phyloP scores from a whole-genome alignment of 2,888 invertebrate species.

The Ptychoptera contaminata region DNA sequence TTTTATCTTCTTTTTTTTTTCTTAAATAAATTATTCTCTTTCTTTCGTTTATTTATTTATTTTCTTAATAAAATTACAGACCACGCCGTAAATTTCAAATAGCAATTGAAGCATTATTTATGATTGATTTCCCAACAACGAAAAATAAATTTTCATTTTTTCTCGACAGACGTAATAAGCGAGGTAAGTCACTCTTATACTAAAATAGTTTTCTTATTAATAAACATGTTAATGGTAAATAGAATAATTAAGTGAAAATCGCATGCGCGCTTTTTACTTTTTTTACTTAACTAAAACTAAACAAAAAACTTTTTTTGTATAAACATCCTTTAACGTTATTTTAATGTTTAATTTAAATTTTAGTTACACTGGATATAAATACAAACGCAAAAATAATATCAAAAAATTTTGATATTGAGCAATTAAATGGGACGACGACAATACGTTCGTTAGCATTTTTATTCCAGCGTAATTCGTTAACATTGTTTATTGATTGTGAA shows the following conservation, averaged over 20 bases:
- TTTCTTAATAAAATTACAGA: slow-evolving; percentile 12
- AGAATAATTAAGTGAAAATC: too few species aligned
- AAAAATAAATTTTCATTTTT: slow-evolving; percentile 32
- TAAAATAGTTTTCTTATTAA: too few species aligned
- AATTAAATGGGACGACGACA: slow-evolving; percentile 30
- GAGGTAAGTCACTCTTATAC: slow-evolving; percentile 6
- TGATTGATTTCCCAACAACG: slow-evolving; percentile 30
- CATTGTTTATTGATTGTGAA: slow-evolving; percentile 27
- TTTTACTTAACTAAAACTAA: too few species aligned
- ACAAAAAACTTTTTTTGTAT: background rate
- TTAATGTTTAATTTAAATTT: background rate
- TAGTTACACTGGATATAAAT: slow-evolving; percentile 27
- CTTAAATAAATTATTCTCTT: too few species aligned
- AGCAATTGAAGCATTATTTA: slow-evolving; percentile 30
- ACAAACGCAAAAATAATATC: slow-evolving; percentile 25
- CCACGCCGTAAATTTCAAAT: slow-evolving; percentile 30
- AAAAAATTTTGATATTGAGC: slow-evolving; percentile 27
- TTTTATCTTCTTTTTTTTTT: too few species aligned
- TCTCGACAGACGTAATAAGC: slow-evolving; percentile 29
- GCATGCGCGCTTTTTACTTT: too few species aligned
- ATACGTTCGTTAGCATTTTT: slow-evolving; percentile 28
- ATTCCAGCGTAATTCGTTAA: slow-evolving; percentile 26
- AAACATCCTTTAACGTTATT: background rate
- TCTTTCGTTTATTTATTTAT: too few species aligned
- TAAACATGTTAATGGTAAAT: too few species aligned